Evolutionary conservation across 2,113 vertebrate species (phyloP), one percentile per base, ranked within the genome.

Genomic region (Symphodus melops): DNA sequence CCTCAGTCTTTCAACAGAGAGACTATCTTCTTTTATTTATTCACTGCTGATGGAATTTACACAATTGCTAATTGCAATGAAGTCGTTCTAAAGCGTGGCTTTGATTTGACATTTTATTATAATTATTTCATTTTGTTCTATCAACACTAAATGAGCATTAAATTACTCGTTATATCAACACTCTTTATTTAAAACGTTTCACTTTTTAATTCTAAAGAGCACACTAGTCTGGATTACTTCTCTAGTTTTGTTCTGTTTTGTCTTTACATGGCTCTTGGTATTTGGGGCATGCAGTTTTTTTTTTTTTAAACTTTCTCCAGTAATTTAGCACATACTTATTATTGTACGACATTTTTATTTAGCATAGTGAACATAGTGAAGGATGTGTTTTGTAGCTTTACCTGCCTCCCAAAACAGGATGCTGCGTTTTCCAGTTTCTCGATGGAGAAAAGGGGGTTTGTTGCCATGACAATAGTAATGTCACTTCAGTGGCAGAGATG

Each of bases 401-500:
- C 79, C 66, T 82, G 68, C 55, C 61, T 76, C 65, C 65, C 72
- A 73, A 75, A 85, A 62, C 75, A 85, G 66, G 72, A 82, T 37
- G 54, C 72, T 54, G 75, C 52, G 1, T 58, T 67, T 48, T 37
- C 54, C 84, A 56, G 58, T 75, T 82, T 61, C 82, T 79, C 77
- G 54, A 53, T 81, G 72, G 72, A 76, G 79, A 82, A 68, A 81
- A 69, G 72, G 66, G 88, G 84, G 72, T 81, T 89, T 85, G 93
- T 94, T 94, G 91, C 91, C 92, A 94, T 94, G 92, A 93, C 85
- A 89, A 94, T 91, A 84, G 81, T 91, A 90, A 93, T 93, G 92
- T 90, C 88, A 84, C 85, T 89, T 89, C 85, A 87, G 72, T 82
- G 72, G 90, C 80, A 82, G 84, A 81, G 88, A 91, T 81, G 86